Conservation (phyloP, 2,797 vertebrate genomes). For the Mergus octosetaceus region DNA sequence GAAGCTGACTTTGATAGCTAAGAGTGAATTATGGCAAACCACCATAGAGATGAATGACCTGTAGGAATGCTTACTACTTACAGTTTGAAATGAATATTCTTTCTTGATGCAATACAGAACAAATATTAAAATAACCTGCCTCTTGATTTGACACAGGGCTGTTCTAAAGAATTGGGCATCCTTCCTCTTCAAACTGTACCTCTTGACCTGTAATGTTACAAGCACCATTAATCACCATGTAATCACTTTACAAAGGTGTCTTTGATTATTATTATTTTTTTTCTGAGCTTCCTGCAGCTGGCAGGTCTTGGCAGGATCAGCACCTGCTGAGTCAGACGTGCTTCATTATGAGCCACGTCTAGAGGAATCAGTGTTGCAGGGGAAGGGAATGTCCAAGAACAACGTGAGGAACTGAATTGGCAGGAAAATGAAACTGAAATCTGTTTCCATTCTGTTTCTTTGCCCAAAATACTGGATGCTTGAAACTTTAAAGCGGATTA, state of each 20-base stretch:
- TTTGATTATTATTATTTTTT: not conserved
- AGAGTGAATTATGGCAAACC: not conserved
- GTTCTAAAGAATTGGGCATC: not conserved
- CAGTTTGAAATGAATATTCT: not conserved
- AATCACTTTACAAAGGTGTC: not conserved
- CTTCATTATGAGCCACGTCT: not conserved
- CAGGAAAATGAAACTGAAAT: not conserved
- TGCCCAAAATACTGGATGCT: not conserved
- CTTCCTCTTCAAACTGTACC: not conserved
- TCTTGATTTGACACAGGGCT: not conserved
- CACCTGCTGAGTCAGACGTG: not conserved
- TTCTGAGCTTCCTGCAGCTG: not conserved
- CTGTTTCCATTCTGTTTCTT: not conserved
- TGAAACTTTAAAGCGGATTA: not conserved
- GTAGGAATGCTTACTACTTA: not conserved
- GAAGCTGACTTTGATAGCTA: not conserved
- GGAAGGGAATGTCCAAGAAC: not conserved
- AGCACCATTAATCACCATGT: not conserved
- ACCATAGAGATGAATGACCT: not conserved
- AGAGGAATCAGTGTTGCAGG: not conserved
- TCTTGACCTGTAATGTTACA: not conserved
- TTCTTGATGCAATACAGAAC: not conserved
- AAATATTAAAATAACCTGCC: not conserved
- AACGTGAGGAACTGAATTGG: not conserved
- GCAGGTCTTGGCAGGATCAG: not conserved